phyloP scores from a whole-genome alignment of 2,113 vertebrate species.

The Jaculus jaculus region DNA sequence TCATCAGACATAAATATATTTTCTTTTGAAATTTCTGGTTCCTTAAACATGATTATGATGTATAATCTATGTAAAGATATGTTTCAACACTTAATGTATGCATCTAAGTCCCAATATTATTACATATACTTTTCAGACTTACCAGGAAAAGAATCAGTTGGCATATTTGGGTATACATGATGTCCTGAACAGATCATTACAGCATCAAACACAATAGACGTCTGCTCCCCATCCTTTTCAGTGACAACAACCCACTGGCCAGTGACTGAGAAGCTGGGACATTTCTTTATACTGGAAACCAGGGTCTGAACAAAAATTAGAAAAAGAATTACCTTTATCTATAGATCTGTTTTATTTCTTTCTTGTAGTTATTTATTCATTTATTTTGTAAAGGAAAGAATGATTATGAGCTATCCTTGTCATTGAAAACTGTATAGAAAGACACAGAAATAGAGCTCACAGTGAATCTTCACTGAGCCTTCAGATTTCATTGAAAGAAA shows the following conservation, averaged over 20 bases:
- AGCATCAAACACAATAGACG: constrained; percentile 87
- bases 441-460: background rate
- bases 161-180: constrained; percentile 85
- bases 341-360: background rate
- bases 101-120: background rate
- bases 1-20: background rate
- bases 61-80: background rate
- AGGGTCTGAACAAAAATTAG: constrained; percentile 84
- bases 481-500: background rate
- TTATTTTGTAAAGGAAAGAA: constrained; percentile 14
- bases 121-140: constrained; percentile 25
- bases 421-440: background rate
- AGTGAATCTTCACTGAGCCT: background rate
- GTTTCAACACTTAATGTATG: background rate
- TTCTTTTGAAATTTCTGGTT: background rate
- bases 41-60: background rate
- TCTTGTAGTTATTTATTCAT: background rate
- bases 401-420: background rate
- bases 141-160: constrained; percentile 87
- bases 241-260: constrained; percentile 90
- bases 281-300: constrained; percentile 85
- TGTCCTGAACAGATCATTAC: constrained; percentile 91
- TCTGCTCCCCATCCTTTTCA: constrained; percentile 82
- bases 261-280: constrained; percentile 83
- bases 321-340: background rate